These are phyloP conservation scores for Andrena chrysosceles DNA, from an alignment of 2,888 invertebrate species.

Conservation along the genomic window DNA sequence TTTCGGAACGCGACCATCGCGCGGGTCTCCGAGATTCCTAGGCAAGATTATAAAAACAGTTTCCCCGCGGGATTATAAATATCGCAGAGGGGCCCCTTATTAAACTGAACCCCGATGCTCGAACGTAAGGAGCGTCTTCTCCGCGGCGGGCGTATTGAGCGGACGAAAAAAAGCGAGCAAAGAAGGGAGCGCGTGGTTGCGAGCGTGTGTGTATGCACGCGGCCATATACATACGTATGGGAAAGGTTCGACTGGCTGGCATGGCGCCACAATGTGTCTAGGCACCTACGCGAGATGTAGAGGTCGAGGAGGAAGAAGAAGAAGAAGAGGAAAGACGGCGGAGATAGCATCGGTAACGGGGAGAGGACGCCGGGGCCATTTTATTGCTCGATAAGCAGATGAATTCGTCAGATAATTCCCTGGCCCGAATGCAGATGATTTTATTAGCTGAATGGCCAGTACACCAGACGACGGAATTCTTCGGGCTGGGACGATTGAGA, in stretches of 20 bases:
- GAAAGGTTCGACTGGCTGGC: conserved; percentile 59
- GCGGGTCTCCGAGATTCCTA: conserved; percentile 64
- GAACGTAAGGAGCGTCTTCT: conserved; percentile 45
- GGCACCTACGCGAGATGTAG: conserved; percentile 64
- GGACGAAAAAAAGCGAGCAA: conserved; percentile 58
- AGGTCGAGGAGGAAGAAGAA: conserved; percentile 38
- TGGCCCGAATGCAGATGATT: conserved; percentile 76
- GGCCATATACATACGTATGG: conserved; percentile 6
- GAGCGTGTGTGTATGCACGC: background rate
- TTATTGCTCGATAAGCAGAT: conserved; percentile 84
- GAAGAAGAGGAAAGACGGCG: conserved; percentile 57
- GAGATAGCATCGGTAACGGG: conserved; percentile 79
- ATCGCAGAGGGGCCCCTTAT: conserved; percentile 63
- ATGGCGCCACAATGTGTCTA: conserved; percentile 76
- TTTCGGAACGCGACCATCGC: background rate
- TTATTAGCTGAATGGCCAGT: conserved; percentile 74
- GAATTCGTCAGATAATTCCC: conserved; percentile 83
- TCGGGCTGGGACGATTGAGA: conserved; percentile 68
- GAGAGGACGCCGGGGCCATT: conserved; percentile 65
- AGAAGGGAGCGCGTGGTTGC: conserved; percentile 33
- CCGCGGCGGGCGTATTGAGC: conserved; percentile 52
- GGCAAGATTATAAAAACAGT: conserved; percentile 70
- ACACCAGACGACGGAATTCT: conserved; percentile 62
- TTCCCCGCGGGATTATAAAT: conserved; percentile 72
- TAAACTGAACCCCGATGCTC: conserved; percentile 62